These are phyloP conservation scores for Bradynema listronoti DNA, from an alignment of 1,140 invertebrate genomes.

Conservation along the genomic window DNA sequence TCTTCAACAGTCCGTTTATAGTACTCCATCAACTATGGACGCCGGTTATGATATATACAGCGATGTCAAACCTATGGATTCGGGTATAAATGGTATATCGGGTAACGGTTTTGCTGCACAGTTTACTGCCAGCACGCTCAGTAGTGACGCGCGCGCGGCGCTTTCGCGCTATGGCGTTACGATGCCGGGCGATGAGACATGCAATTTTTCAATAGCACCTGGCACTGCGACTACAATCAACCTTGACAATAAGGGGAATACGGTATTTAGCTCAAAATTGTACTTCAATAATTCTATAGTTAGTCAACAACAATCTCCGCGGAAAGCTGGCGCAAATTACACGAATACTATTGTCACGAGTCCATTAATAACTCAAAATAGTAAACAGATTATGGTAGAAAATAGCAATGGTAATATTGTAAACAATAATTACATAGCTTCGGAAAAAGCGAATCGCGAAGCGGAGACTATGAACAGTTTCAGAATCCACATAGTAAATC, in stretches of 20 bases:
- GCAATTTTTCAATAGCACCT: slow-evolving; percentile 4
- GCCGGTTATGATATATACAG: background rate
- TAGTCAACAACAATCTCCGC: background rate
- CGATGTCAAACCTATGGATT: background rate
- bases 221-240: slow-evolving; percentile 15
- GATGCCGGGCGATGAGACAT: slow-evolving; percentile 1
- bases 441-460: no score
- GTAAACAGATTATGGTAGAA: background rate
- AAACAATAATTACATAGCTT: background rate
- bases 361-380: background rate
- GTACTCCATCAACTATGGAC: background rate
- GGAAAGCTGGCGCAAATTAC: background rate
- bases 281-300: background rate
- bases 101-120: background rate
- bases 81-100: background rate
- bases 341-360: background rate
- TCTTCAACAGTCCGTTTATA: background rate
- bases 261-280: background rate
- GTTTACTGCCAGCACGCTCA: background rate
- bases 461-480: no score
- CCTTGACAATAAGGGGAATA: slow-evolving; percentile 13
- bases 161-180: background rate
- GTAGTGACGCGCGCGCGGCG: background rate
- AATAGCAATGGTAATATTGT: background rate
- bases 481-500: no score